phyloP scores from a whole-genome alignment of 2,113 vertebrate species.

The Cynocephalus volans region DNA sequence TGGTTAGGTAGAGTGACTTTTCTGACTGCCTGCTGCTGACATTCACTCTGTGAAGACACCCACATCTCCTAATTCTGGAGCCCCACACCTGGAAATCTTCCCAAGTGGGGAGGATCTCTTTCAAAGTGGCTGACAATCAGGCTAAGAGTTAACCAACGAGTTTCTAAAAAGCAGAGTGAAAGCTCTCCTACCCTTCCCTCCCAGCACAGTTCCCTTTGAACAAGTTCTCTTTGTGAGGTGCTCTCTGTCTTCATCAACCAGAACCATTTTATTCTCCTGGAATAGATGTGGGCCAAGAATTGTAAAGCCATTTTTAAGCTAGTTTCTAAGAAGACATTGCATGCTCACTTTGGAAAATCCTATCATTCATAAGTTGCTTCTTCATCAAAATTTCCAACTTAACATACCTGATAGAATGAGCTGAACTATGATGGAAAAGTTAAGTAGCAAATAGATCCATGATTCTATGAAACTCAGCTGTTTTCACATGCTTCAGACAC shows the following conservation, averaged over 20 bases:
- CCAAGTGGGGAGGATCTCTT: not conserved
- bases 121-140: not conserved
- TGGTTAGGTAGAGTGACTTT: not conserved
- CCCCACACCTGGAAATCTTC: not conserved
- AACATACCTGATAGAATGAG: not conserved
- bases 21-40: not conserved
- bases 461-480: not conserved
- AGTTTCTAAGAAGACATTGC: not conserved
- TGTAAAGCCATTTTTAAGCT: not conserved
- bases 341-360: not conserved
- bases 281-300: too few relatives aligned
- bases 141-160: not conserved
- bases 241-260: not conserved
- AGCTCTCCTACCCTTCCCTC: not conserved
- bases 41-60: not conserved
- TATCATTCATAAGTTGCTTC: not conserved
- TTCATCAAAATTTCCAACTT: not conserved
- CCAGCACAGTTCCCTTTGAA: not conserved
- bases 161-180: not conserved
- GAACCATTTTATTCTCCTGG: not conserved
- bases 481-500: fast-evolving
- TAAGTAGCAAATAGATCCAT: not conserved
- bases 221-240: not conserved
- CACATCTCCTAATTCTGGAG: not conserved
- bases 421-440: not conserved